These are phyloP conservation scores for Petrophora chlorosata DNA, from an alignment of 2,888 invertebrate genomes.

Conservation along the genomic window DNA sequence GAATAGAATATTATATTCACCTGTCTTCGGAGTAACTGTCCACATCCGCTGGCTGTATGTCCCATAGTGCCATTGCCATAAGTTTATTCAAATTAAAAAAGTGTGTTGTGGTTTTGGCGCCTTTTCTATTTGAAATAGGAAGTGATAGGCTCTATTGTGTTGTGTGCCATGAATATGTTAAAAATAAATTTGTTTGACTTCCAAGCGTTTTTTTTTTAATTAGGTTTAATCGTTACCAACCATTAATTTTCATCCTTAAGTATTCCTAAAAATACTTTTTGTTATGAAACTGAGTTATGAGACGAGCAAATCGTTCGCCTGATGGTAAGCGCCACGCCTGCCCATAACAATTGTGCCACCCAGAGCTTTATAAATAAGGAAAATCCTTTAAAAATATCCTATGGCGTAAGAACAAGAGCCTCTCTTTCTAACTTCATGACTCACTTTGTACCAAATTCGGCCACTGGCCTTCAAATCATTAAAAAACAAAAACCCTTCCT, in stretches of 20 bases:
- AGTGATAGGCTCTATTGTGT: too few species aligned
- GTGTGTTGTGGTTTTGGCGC: neutral
- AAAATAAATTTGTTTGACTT: too few species aligned
- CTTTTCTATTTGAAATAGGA: neutral
- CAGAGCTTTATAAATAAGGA: too few species aligned
- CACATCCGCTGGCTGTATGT: conserved; percentile 23
- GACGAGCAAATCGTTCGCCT: too few species aligned
- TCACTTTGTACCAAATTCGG: conserved; percentile 31
- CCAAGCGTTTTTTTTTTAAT: too few species aligned
- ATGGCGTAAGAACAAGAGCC: conserved; percentile 10
- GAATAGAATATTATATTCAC: conserved; percentile 39
- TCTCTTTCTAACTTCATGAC: conserved; percentile 22
- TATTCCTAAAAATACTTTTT: too few species aligned
- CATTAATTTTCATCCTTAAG: too few species aligned
- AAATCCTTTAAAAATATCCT: neutral
- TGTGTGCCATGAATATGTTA: too few species aligned
- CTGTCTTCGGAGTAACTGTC: conserved; percentile 37
- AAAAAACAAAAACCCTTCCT: conserved; percentile 23
- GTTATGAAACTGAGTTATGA: too few species aligned
- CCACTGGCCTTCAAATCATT: conserved; percentile 34
- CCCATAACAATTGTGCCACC: too few species aligned
- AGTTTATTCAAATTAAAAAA: conserved; percentile 21
- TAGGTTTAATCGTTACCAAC: too few species aligned
- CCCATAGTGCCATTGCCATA: conserved; percentile 15
- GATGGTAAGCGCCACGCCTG: too few species aligned